Evolutionary conservation across 2,797 vertebrate genomes (phyloP).

Genomic region (Sebastiscus tertius): DNA sequence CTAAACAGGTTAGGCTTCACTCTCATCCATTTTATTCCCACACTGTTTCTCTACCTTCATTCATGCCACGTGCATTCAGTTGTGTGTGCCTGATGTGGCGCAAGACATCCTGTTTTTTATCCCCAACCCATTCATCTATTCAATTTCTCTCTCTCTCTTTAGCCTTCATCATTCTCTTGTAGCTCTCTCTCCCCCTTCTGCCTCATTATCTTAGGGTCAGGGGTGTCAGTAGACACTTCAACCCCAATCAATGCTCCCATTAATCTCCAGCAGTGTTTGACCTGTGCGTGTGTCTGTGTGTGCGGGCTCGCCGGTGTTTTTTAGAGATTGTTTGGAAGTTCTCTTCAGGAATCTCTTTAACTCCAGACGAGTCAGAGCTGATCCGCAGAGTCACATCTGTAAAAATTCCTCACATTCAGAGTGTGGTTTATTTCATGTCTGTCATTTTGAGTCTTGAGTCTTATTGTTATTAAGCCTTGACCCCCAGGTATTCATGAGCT

Average conservation of each 20-base stretch:
- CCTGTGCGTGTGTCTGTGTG: slow-evolving; percentile 23
- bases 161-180: background rate
- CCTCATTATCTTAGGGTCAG: slow-evolving; percentile 74
- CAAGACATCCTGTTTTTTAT: slow-evolving; percentile 13
- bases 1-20: slow-evolving; percentile 90
- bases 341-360: slow-evolving; percentile 20
- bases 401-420: slow-evolving; percentile 10
- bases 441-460: background rate
- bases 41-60: background rate
- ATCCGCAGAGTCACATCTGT: slow-evolving; percentile 21
- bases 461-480: background rate
- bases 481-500: background rate
- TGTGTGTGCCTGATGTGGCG: slow-evolving; percentile 8
- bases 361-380: slow-evolving; percentile 39
- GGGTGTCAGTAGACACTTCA: slow-evolving; percentile 77
- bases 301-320: slow-evolving; percentile 22
- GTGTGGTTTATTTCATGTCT: background rate
- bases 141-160: slow-evolving; percentile 20
- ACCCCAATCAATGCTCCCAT: slow-evolving; percentile 71
- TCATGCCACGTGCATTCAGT: background rate
- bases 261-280: slow-evolving; percentile 69
- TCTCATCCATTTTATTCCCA: background rate
- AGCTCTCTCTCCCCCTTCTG: slow-evolving; percentile 19
- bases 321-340: slow-evolving; percentile 11
- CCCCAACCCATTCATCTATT: slow-evolving; percentile 15